These are phyloP conservation scores for Holocentrus rufus DNA, from an alignment of 2,797 vertebrate species.

Conservation along the genomic window DNA sequence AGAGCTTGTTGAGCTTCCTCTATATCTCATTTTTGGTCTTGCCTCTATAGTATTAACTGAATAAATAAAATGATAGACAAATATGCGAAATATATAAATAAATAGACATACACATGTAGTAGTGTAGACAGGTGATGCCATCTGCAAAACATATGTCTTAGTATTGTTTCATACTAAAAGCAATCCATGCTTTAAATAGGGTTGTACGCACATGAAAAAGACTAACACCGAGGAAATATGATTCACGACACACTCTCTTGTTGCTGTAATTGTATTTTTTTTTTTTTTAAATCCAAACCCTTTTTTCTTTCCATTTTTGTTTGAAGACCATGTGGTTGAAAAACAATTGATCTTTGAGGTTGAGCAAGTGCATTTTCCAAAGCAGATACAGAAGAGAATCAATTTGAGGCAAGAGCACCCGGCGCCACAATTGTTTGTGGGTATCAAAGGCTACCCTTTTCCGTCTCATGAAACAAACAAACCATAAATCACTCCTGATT, in stretches of 20 bases:
- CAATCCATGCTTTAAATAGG: constrained; percentile 26
- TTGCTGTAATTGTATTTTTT: constrained; percentile 46
- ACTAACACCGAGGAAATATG: constrained; percentile 37
- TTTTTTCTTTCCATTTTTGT: constrained; percentile 42
- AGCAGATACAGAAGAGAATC: constrained; percentile 75
- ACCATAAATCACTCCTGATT: constrained; percentile 78
- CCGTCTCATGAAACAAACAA: constrained; percentile 75
- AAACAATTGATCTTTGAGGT: constrained; percentile 73
- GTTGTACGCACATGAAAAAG: constrained; percentile 27
- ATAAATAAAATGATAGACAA: no score
- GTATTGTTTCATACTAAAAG: constrained; percentile 12
- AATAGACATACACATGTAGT: no score
- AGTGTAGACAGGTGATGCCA: neutral
- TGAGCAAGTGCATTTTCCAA: constrained; percentile 70
- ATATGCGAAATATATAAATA: no score
- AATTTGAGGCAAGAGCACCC: constrained; percentile 70
- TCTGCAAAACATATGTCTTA: neutral
- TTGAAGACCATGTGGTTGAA: constrained; percentile 53
- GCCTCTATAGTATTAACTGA: no score
- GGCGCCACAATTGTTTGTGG: constrained; percentile 66
- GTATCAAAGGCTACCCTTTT: constrained; percentile 69
- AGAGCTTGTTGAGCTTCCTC: no score
- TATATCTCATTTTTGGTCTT: no score
- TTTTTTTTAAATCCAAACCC: constrained; percentile 15
- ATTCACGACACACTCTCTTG: constrained; percentile 23